Evolutionary conservation across 2,797 vertebrate species (phyloP), one percentile per base, ranked within the genome.

Genomic region (Tapera naevia): DNA sequence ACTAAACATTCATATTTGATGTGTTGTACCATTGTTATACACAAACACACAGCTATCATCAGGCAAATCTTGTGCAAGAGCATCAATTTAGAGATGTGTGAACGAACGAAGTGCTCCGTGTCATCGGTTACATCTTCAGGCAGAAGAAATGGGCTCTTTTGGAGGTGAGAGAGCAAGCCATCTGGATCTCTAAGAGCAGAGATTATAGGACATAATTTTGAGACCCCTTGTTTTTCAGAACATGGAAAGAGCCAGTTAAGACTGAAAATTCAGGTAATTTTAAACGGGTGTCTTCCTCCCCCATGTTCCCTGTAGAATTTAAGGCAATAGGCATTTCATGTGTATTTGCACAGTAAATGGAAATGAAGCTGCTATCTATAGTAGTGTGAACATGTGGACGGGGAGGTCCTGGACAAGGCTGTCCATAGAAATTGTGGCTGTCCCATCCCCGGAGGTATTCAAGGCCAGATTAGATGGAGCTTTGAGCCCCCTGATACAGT

Each of bases 351-450:
- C 74, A 78, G 53, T 11, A 4, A 67, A 53, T 19, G 14, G 17
- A 84, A 17, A 17, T 43, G 27, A n/a, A 66, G 2, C 18, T 70
- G 6, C 60, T 16, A 4, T 9, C 1, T 1, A 2, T 4, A 7
- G 11, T 37, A 27, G 7, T 8, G 39, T 10, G 24, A 27, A 28
- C 33, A 17, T 24, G 10, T n/a, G 17, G 17, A 13, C 11, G 12
- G 18, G 45, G 45, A 18, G 45, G 45, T 45, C 8, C 45, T 17
- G 45, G 45, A 13, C 13, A 8, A 45, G 17, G 45, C 45, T 19
- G 18, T 18, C 45, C 46, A 46, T 19, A 22, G 21, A 21, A 46
- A 17, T 9, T 21, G 46, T 46, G 46, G 19, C 9, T 23, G 46
- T 21, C 46, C 15, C 43, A 13, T 45, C 12, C 43, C 46, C 46